Evolutionary conservation across 2,888 invertebrate genomes (phyloP), one percentile per base, ranked within the genome.

Genomic region (Tipula confusa): DNA sequence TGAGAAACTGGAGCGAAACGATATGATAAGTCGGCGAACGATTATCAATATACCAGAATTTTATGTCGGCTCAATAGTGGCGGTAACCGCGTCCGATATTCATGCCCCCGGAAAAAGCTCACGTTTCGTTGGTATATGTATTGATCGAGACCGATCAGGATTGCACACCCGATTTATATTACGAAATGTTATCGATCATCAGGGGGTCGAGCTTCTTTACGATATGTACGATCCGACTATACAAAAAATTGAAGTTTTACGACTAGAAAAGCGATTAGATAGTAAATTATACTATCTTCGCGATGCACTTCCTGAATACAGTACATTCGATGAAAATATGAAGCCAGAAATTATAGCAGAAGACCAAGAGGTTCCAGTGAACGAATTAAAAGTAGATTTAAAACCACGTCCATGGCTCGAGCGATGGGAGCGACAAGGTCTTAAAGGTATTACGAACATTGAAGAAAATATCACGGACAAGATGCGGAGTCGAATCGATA

Each of bases 171-270:
- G 92, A 84, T 98, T 99, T 87, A 94, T 94, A 24, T 90, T 99
- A 18, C 92, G 99, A 87, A 99, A 99, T 91, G 94, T 97, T 38
- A 93, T 99, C 81, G 98, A 99, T 88, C 93, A 95, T 87, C 95
- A 97, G 88, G 97, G 94, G 82, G 88, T 94, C 80, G 94, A 94
- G 89, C 91, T 89, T 0, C 85, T 86, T 28, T 89, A 88, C 81
- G 95, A 98, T 84, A 90, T 99, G 87, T 99, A 99, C 87, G 98
- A 97, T 89, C 99, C 99, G 13, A 93, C 95, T 0, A 92, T 99
- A 85, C 94, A 94, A 86, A 94, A 93, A 87, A 94, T 99, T 38
- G 97, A 98, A 90, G 96, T 98, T 1, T 89, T 99, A 13, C 93
- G 95, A 38, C 91, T 99, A 38, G 99, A 99, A 89, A 98, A 97